Evolutionary conservation across 64 coral and sea anemone genomes (phyloP).

Genomic region (Pachyseris speciosa): DNA sequence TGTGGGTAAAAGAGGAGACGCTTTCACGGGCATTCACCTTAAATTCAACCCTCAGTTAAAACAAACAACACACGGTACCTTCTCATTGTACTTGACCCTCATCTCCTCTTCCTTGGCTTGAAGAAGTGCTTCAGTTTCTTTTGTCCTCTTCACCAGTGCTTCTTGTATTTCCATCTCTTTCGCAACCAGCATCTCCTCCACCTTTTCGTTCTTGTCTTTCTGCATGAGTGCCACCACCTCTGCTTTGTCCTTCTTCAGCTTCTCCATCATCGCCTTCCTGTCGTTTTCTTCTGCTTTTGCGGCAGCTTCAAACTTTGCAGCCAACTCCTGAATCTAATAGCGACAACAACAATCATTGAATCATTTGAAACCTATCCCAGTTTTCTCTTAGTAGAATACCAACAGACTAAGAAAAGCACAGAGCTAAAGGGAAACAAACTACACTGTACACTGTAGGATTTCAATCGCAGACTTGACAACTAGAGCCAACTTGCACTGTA

Average conservation of each 20-base stretch:
- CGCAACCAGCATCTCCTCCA: slow-evolving; percentile 68
- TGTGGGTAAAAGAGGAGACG: no score
- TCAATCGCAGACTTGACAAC: no score
- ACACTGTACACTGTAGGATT: no score
- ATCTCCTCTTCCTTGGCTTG: slow-evolving; percentile 86
- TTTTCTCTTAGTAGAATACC: no score
- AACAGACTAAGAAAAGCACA: no score
- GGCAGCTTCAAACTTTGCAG: slow-evolving; percentile 79
- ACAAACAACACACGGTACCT: slow-evolving; percentile 32
- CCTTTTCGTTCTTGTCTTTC: slow-evolving; percentile 83
- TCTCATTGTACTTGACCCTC: slow-evolving; percentile 81
- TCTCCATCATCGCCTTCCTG: slow-evolving; percentile 83
- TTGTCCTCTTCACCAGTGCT: slow-evolving; percentile 79
- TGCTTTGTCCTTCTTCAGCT: slow-evolving; percentile 91
- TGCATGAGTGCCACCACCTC: slow-evolving; percentile 94
- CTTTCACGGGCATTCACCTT: no score
- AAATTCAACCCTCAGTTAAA: no score
- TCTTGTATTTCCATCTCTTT: slow-evolving; percentile 86
- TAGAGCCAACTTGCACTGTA: no score
- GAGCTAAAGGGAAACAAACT: no score
- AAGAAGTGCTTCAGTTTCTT: slow-evolving; percentile 75
- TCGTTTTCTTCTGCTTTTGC: slow-evolving; percentile 82
- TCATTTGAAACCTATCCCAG: no score
- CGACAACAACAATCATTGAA: neutral
- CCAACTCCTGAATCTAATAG: slow-evolving; percentile 68